Conservation (phyloP, 1,140 invertebrate species). For the Mylabris phalerata region DNA sequence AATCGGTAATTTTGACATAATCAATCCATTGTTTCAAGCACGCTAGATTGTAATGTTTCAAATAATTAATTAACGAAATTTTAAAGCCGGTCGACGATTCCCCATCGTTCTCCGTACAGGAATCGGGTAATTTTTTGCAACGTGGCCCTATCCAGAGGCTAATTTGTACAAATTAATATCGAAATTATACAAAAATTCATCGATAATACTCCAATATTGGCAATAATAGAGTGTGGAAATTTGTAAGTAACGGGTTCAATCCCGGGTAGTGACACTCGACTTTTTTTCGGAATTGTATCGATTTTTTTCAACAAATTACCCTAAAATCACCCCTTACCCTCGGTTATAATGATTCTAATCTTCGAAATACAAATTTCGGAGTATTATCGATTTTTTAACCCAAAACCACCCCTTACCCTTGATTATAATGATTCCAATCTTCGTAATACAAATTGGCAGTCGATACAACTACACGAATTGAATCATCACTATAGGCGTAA, state of each 20-base stretch:
- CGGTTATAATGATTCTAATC: constrained; percentile 95
- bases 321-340: too few relatives aligned
- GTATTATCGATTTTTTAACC: background rate
- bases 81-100: constrained; percentile 84
- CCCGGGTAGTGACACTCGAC: too few relatives aligned
- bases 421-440: constrained; percentile 92
- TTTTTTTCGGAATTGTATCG: too few relatives aligned
- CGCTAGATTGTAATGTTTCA: constrained; percentile 64
- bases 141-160: constrained; percentile 82
- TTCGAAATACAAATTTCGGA: constrained; percentile 70
- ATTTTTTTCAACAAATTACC: too few relatives aligned
- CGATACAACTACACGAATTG: constrained; percentile 77
- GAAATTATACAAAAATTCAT: too few relatives aligned
- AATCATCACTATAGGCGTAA: constrained; percentile 72
- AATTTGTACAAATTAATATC: background rate
- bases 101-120: constrained; percentile 53
- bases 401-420: constrained; percentile 56
- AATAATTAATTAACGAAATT: constrained; percentile 73
- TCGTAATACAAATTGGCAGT: constrained; percentile 87
- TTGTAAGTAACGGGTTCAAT: too few relatives aligned
- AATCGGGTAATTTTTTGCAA: constrained; percentile 54
- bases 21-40: constrained; percentile 67
- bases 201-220: too few relatives aligned
- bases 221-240: too few relatives aligned
- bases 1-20: constrained; percentile 67